Percentiles rank a stretch among this genome's conserved stretches.
Evolutionary conservation across 2,888 invertebrate species (phyloP).

Genomic region (Drosophila atroscutellata): DNA sequence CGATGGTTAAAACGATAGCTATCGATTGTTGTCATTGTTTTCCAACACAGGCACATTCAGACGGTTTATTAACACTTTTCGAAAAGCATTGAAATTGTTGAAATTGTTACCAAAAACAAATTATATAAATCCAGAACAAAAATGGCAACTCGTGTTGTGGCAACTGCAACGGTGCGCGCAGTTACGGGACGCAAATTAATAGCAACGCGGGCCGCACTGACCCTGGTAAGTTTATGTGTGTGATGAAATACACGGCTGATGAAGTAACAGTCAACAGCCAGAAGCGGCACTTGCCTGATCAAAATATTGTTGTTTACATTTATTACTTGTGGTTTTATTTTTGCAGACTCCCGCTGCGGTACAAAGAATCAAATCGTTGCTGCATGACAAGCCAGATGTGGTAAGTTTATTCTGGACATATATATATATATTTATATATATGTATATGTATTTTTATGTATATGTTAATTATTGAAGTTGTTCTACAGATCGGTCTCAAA

Average conservation of each 20-base stretch:
- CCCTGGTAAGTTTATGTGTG: conserved; percentile 86
- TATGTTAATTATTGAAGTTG: neutral
- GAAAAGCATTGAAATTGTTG: conserved; percentile 51
- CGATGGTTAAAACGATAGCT: conserved; percentile 9
- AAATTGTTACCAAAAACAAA: conserved; percentile 69
- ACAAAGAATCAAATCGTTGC: conserved; percentile 92
- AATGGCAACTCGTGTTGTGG: conserved; percentile 92
- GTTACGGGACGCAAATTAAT: conserved; percentile 91
- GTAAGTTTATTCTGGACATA: conserved; percentile 68
- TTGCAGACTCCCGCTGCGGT: conserved; percentile 93
- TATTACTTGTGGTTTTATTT: conserved; percentile 4
- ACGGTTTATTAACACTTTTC: conserved; percentile 55
- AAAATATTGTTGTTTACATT: conserved; percentile 35
- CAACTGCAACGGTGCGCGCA: conserved; percentile 95
- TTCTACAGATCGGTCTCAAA: conserved; percentile 92
- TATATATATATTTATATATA: neutral
- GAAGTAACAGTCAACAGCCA: conserved; percentile 46
- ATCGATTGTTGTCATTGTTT: conserved; percentile 9
- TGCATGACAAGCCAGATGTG: conserved; percentile 90
- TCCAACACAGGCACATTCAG: conserved; percentile 29
- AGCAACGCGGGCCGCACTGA: conserved; percentile 93
- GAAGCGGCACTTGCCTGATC: neutral
- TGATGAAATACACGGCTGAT: conserved; percentile 39
- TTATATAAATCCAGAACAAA: conserved; percentile 62
- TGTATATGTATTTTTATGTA: neutral